A percentile compares a stretch with the other conserved stretches of the same genome.
phyloP scores from a whole-genome alignment of 1,140 invertebrate genomes.

The Dendroctonus valens region DNA sequence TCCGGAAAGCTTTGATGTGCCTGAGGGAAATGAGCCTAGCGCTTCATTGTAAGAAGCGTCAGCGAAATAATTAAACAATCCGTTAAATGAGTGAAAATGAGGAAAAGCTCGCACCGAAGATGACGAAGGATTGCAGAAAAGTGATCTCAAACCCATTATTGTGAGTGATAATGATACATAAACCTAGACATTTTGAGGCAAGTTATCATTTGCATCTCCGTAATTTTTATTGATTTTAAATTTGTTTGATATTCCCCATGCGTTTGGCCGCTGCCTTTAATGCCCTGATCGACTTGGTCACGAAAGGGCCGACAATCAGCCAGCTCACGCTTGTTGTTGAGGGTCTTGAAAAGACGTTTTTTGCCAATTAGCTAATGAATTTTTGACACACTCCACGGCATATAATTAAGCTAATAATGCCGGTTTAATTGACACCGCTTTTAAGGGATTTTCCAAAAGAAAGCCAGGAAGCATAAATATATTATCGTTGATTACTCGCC shows the following conservation, averaged over 20 bases:
- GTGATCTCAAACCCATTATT: no score
- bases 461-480: no score
- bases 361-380: conserved; percentile 8
- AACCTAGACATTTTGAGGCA: background rate
- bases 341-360: conserved; percentile 1
- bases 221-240: background rate
- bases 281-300: background rate
- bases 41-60: no score
- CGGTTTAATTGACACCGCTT: background rate
- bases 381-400: background rate
- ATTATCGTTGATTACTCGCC: no score
- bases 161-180: conserved; percentile 2
- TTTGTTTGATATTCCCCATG: background rate
- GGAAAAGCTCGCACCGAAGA: no score
- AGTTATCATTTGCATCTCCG: background rate
- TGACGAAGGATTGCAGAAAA: no score
- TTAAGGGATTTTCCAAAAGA: no score
- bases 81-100: no score
- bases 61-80: no score
- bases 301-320: background rate
- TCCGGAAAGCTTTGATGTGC: no score
- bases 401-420: conserved; percentile 6
- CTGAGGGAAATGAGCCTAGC: no score
- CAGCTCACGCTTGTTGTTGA: background rate
- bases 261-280: background rate